A percentile compares a stretch with the other conserved stretches of the same genome.
Conservation (phyloP, 2,113 vertebrate species). For the Nyctereutes procyonoides region DNA sequence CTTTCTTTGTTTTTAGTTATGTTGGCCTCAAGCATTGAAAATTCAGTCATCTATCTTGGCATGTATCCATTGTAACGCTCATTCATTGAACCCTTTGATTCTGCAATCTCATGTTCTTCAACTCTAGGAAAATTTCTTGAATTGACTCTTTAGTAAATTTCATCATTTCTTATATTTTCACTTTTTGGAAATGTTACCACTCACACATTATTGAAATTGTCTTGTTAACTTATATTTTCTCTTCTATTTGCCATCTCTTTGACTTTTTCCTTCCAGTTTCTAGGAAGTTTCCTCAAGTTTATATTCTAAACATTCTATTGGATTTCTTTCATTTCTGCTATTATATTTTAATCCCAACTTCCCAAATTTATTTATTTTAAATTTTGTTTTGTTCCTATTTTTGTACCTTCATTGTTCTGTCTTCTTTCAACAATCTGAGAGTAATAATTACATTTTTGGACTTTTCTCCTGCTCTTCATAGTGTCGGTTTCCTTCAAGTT, state of each 20-base stretch:
- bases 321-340: not conserved
- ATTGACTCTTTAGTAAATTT: not conserved
- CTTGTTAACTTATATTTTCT: not conserved
- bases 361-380: not conserved
- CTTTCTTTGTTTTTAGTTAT: not conserved
- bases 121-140: not conserved
- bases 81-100: not conserved
- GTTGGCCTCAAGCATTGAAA: not conserved
- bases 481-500: not conserved
- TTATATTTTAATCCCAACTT: conserved; percentile 31
- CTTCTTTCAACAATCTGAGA: not conserved
- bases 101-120: not conserved
- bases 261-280: not conserved
- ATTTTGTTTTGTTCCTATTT: not conserved
- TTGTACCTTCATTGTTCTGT: not conserved
- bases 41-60: not conserved
- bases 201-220: not conserved
- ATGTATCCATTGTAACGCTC: not conserved
- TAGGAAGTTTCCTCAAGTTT: not conserved
- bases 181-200: not conserved
- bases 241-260: not conserved
- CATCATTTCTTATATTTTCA: conserved; percentile 8
- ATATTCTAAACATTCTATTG: not conserved
- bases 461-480: not conserved
- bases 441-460: not conserved